Conservation (phyloP, 2,888 invertebrate species). For the Agelastica alni region DNA sequence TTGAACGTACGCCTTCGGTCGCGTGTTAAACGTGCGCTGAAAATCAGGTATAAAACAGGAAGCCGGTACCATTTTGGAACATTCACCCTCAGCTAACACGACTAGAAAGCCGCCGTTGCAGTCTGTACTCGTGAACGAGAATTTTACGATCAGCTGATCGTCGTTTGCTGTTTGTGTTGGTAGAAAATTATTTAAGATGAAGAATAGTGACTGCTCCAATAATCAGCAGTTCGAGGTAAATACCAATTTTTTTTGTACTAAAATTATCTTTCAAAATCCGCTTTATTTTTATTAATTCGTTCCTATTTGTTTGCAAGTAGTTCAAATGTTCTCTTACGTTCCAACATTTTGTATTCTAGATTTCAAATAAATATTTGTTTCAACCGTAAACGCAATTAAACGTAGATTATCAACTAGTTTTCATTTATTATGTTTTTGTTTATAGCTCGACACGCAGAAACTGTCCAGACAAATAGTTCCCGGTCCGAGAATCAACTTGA, state of each 20-base stretch:
- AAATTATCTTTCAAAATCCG: too few relatives aligned
- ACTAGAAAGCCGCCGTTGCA: background rate
- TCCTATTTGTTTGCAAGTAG: too few relatives aligned
- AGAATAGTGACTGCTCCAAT: too few relatives aligned
- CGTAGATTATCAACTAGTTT: too few relatives aligned
- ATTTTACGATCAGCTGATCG: slow-evolving; percentile 33
- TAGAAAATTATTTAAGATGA: slow-evolving; percentile 56
- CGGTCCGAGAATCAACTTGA: slow-evolving; percentile 66
- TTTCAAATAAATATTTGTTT: too few relatives aligned
- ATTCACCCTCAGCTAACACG: slow-evolving; percentile 18
- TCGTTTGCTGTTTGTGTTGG: slow-evolving; percentile 60
- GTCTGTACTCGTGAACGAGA: slow-evolving; percentile 6
- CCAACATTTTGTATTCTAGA: too few relatives aligned
- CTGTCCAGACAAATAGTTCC: slow-evolving; percentile 63
- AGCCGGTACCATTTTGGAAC: slow-evolving; percentile 21
- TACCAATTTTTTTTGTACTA: too few relatives aligned
- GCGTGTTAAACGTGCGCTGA: slow-evolving; percentile 56
- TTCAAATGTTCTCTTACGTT: too few relatives aligned
- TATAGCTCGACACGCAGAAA: slow-evolving; percentile 63
- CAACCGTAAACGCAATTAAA: too few relatives aligned
- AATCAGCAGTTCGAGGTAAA: too few relatives aligned
- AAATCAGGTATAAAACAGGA: slow-evolving; percentile 34
- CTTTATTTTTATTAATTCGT: too few relatives aligned
- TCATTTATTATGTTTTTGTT: slow-evolving; percentile 27
- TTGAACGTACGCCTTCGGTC: slow-evolving; percentile 48